Evolutionary conservation across 1,140 invertebrate genomes (phyloP).

Genomic region (Gyrodactylus bullatarudis): DNA sequence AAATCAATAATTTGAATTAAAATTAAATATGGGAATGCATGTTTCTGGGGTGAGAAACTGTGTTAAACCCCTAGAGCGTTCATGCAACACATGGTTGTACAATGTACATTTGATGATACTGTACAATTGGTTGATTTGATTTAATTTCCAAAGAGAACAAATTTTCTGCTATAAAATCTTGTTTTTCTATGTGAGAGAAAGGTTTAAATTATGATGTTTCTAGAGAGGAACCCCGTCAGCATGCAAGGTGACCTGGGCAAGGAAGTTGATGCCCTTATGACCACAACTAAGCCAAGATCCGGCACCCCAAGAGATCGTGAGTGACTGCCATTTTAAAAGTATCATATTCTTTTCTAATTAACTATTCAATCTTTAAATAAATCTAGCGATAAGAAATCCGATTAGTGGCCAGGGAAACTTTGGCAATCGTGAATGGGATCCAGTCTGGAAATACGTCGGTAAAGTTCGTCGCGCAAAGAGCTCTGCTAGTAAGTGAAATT

Average conservation of each 20-base stretch:
- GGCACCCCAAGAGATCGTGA: background rate
- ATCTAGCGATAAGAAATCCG: background rate
- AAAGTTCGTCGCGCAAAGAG: background rate
- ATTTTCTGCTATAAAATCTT: too few relatives aligned
- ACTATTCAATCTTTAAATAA: too few relatives aligned
- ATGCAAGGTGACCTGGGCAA: background rate
- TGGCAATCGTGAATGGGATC: background rate
- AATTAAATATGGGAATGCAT: too few relatives aligned
- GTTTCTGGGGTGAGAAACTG: too few relatives aligned
- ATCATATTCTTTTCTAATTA: background rate
- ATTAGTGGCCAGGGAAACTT: background rate
- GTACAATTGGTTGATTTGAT: too few relatives aligned
- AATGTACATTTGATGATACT: too few relatives aligned
- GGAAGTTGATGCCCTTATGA: background rate
- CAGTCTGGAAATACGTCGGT: background rate
- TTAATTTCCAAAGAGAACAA: too few relatives aligned
- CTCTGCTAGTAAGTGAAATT: background rate
- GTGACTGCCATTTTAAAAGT: background rate
- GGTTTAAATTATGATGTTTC: too few relatives aligned
- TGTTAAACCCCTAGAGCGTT: too few relatives aligned
- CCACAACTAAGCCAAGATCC: background rate
- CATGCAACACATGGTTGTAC: too few relatives aligned
- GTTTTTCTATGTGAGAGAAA: too few relatives aligned
- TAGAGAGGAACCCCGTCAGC: background rate
- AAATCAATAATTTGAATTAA: too few relatives aligned